Base-by-base conservation (phyloP, 2,888 invertebrate species). In the Hymenopus coronatus region DNA sequence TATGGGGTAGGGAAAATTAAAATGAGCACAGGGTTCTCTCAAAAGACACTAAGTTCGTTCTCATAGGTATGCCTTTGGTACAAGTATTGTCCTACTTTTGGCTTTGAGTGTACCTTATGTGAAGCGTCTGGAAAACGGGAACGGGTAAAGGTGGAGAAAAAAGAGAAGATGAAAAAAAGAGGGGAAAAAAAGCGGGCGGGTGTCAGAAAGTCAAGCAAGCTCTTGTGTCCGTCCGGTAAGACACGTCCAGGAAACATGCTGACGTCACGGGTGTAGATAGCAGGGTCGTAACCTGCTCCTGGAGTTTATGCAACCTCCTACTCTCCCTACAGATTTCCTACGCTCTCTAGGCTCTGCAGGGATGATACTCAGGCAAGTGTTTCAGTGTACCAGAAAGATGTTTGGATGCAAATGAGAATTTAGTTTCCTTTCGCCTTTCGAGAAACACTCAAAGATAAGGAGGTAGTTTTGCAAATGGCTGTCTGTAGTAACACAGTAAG, bases 141-240 rank as follows among this genome's bases (percentile, higher is more conserved):
- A 87, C 82, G 82, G 40, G n/a, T 9, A 87, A 82, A 87, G 87
- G 82, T 82, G 87, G 33, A 40, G 33, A 70, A 40, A 40, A 40
- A 40, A 70, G 82, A 28, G 28, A 28, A 28, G 84, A 28, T 28
- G 30, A 20, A 9, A 40, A 33, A 33, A 82, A 70, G 33, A 40
- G 30, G 82, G 28, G 20, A 28, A 82, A 28, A 86, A 70, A 28
- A 54, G 14, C 27, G 85, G 88, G 88, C 54, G 30, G 40, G 89
- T 89, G 89, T 89, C 89, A 89, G 84, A 88, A 84, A 89, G 89
- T 70, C 88, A 84, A 88, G 54, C 54, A 70, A 70, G 84, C 81
- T 88, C 40, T 87, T 88, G 85, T 82, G 85, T 89, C 54, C 88
- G 89, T 89, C 84, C 82, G 28, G 33, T 88, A 82, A 46, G 84